Conservation (phyloP, 2,797 vertebrate species). For the Tadarida brasiliensis region DNA sequence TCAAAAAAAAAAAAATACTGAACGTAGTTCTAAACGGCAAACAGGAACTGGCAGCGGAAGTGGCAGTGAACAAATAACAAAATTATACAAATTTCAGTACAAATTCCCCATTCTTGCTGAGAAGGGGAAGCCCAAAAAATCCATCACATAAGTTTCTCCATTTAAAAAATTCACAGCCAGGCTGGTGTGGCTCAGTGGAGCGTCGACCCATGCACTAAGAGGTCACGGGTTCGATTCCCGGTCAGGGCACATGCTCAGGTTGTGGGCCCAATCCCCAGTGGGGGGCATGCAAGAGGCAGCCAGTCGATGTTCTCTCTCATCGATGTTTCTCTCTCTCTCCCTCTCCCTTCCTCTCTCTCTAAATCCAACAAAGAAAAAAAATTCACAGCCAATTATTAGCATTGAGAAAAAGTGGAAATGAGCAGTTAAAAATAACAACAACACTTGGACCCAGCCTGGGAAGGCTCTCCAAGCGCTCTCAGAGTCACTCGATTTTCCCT, state of each 20-base stretch:
- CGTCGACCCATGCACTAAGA: too few species aligned
- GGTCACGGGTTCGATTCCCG: too few species aligned
- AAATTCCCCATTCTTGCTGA: background rate
- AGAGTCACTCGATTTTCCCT: background rate
- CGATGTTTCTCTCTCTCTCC: too few species aligned
- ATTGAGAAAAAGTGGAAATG: background rate
- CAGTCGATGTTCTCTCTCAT: too few species aligned
- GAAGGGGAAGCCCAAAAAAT: background rate
- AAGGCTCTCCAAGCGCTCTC: too few species aligned
- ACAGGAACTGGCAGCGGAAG: background rate
- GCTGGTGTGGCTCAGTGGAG: too few species aligned
- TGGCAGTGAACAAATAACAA: background rate
- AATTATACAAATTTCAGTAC: conserved; percentile 35
- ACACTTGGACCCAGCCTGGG: background rate
- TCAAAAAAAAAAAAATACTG: conserved; percentile 1
- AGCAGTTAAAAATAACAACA: background rate
- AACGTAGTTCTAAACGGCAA: background rate
- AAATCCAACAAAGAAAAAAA: background rate
- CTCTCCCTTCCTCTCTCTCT: too few species aligned
- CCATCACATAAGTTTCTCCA: background rate
- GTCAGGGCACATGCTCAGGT: too few species aligned
- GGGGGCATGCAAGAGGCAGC: too few species aligned
- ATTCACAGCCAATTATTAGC: background rate
- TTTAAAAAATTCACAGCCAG: conserved; percentile 43
- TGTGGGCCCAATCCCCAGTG: too few species aligned